These are phyloP conservation scores for Sciaenops ocellatus DNA, from an alignment of 2,797 vertebrate species.

Conservation along the genomic window DNA sequence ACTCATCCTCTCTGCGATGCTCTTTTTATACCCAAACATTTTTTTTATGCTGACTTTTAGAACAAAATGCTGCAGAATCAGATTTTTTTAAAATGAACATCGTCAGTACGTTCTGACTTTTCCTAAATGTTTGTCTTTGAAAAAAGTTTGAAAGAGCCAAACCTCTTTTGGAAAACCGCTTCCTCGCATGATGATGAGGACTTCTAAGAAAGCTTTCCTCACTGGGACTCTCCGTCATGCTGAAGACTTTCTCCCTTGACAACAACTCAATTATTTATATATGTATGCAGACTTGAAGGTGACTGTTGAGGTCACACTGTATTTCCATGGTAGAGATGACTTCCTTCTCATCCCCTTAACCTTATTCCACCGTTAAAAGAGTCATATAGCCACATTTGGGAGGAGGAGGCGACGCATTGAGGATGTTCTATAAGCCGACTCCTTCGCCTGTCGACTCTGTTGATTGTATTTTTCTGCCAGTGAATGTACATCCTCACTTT, in stretches of 20 bases:
- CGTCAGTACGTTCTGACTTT: neutral
- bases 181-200: slow-evolving; percentile 10
- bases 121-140: neutral
- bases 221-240: neutral
- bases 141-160: neutral
- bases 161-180: no score
- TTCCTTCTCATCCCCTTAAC: neutral
- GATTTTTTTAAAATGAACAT: neutral
- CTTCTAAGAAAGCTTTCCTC: neutral
- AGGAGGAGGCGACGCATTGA: neutral
- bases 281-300: slow-evolving; percentile 12
- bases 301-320: slow-evolving; percentile 11
- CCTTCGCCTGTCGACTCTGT: slow-evolving; percentile 5
- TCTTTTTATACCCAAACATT: no score
- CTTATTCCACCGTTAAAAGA: slow-evolving; percentile 2
- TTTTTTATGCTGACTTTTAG: neutral
- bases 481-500: neutral
- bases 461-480: slow-evolving; percentile 24
- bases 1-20: neutral
- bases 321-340: neutral
- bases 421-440: slow-evolving; percentile 11
- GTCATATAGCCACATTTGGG: neutral
- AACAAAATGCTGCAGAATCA: neutral
- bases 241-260: neutral
- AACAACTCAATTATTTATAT: neutral